Base-by-base conservation (phyloP, 2,113 vertebrate species). In the Chroicocephalus ridibundus region DNA sequence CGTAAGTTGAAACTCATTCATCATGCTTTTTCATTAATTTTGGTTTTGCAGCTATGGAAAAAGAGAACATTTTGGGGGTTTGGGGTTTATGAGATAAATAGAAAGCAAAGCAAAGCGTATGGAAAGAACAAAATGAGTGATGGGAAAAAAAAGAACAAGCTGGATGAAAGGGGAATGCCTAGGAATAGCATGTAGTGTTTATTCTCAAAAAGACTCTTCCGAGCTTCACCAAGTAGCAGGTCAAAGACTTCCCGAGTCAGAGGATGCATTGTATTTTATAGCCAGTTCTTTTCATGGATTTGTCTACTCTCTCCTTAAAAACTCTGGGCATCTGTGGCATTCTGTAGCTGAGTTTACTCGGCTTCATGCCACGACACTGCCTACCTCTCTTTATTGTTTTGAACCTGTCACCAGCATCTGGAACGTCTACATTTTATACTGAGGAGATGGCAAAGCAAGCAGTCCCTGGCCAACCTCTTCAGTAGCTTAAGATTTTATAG, bases 1-100 rank as follows among this genome's bases (percentile, higher is more conserved):
- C 5, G 1, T 4, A 31, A 55, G 27, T 44, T 36, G 25, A 36
- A 84, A 68, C 36, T 62, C 5, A 26, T 54, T 15, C 0, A 0
- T 9, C 8, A 27, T 0, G 15, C 10, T 31, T 18, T 25, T 42
- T 42, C 4, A 40, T 21, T 22, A 34, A 5, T 38, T 62, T 74
- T 11, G 26, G 18, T 19, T 44, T 78, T 61, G 64, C 40, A 92
- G 55, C n/a, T 36, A 31, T 72, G 31, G 64, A 24, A 52, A 44
- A 58, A 47, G n/a, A 25, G 22, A 69, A 46, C 5, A 21, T 36
- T 57, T 55, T 1, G 21, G 25, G 16, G 10, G 18, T 18, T 15
- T 38, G 25, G 15, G 24, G 26, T 12, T 55, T 68, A 54, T 6
- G 26, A 77, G 40, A 42, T 16, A 46, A 77, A 46, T 1, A 58